Conservation (phyloP, 2,113 vertebrate genomes). For the Patagioenas fasciata region DNA sequence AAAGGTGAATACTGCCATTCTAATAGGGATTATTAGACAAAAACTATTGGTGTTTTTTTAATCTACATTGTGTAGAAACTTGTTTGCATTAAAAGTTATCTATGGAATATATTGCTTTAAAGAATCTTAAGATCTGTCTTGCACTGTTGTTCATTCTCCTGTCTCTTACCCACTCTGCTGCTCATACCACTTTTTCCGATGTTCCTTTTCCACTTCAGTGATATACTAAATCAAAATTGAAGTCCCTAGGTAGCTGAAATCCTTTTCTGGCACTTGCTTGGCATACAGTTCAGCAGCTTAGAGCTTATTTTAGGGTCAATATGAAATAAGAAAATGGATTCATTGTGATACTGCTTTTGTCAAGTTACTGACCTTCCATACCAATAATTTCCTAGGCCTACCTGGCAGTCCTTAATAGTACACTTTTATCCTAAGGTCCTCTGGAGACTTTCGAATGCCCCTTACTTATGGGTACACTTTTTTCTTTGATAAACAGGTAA, state of each 20-base stretch:
- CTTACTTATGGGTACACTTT: not conserved
- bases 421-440: not conserved
- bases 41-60: not conserved
- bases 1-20: not conserved
- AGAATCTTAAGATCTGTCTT: not conserved
- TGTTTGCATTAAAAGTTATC: not conserved
- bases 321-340: not conserved
- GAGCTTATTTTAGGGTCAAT: not conserved
- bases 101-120: not conserved
- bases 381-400: not conserved
- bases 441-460: not conserved
- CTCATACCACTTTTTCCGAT: not conserved
- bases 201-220: constrained; percentile 5
- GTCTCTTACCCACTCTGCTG: not conserved
- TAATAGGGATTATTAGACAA: not conserved
- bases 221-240: not conserved
- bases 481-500: not conserved
- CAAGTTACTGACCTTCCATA: not conserved
- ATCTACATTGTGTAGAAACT: not conserved
- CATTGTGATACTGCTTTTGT: not conserved
- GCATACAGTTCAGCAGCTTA: not conserved
- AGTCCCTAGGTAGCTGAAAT: not conserved
- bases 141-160: not conserved
- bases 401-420: not conserved
- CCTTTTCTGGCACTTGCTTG: not conserved